These are phyloP conservation scores for Sarcophaga rosellei DNA, from an alignment of 2,888 invertebrate species.

Conservation along the genomic window DNA sequence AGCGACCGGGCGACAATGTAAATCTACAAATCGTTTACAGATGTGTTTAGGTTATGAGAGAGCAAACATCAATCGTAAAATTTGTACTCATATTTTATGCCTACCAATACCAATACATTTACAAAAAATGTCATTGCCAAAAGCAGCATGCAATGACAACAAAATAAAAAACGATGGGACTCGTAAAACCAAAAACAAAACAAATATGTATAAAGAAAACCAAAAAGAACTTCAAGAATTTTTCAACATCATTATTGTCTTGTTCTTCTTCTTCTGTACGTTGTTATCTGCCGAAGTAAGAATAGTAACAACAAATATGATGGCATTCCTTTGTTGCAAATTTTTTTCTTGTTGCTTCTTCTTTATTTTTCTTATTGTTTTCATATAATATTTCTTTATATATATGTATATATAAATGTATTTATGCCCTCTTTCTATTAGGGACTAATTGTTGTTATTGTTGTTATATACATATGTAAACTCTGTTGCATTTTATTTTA, in stretches of 20 bases:
- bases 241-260: slow-evolving; percentile 48
- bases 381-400: background rate
- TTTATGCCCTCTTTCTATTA: background rate
- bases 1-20: no score
- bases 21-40: no score
- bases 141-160: background rate
- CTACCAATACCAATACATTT: no score
- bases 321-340: slow-evolving; percentile 60
- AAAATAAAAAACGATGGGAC: background rate
- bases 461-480: no score
- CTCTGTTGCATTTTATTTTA: no score
- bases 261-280: background rate
- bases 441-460: no score
- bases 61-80: no score
- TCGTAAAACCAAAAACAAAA: background rate
- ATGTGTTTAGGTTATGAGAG: no score
- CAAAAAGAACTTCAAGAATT: slow-evolving; percentile 54
- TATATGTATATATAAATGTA: slow-evolving; percentile 25
- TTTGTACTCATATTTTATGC: no score
- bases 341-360: slow-evolving; percentile 38
- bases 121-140: background rate
- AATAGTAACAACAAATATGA: slow-evolving; percentile 50
- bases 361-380: slow-evolving; percentile 50
- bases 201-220: slow-evolving; percentile 29
- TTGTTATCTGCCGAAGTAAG: background rate